Evolutionary conservation across 2,797 vertebrate genomes (phyloP).

Genomic region (Molossus alvarezi): DNA sequence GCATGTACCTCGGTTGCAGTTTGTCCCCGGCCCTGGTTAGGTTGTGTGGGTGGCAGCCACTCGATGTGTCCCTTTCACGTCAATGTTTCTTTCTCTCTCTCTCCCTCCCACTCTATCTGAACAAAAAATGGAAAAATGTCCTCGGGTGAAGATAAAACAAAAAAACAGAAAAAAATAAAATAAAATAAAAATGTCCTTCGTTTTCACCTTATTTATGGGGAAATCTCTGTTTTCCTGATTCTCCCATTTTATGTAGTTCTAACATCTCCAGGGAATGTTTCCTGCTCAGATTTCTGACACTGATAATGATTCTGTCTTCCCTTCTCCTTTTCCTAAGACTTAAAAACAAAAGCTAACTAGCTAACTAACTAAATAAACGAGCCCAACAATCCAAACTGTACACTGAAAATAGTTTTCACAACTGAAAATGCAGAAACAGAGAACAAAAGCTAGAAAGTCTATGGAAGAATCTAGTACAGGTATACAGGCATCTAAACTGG

Average conservation of each 20-base stretch:
- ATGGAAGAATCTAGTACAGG: slow-evolving; percentile 18
- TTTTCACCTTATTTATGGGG: neutral
- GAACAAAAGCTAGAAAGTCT: neutral
- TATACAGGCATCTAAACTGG: slow-evolving; percentile 48
- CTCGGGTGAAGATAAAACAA: too few relatives aligned
- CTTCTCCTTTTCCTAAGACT: neutral
- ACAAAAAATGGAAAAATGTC: too few relatives aligned
- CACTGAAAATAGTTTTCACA: neutral
- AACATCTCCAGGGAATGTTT: neutral
- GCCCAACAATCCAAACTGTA: neutral
- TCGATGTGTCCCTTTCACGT: too few relatives aligned
- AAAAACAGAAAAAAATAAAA: too few relatives aligned
- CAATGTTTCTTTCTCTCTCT: too few relatives aligned
- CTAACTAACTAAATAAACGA: neutral
- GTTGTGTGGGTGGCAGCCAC: too few relatives aligned
- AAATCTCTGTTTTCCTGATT: neutral
- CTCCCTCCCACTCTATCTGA: too few relatives aligned
- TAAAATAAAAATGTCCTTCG: neutral
- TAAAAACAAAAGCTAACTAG: neutral
- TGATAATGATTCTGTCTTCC: neutral
- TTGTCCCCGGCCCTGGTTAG: too few relatives aligned
- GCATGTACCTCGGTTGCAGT: too few relatives aligned
- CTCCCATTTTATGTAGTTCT: neutral
- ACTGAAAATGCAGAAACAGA: neutral
- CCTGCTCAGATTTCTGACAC: slow-evolving; percentile 21